Evolutionary conservation across 1,140 invertebrate species (phyloP), one percentile per base, ranked within the genome.

Genomic region (Brachystomella parvula): DNA sequence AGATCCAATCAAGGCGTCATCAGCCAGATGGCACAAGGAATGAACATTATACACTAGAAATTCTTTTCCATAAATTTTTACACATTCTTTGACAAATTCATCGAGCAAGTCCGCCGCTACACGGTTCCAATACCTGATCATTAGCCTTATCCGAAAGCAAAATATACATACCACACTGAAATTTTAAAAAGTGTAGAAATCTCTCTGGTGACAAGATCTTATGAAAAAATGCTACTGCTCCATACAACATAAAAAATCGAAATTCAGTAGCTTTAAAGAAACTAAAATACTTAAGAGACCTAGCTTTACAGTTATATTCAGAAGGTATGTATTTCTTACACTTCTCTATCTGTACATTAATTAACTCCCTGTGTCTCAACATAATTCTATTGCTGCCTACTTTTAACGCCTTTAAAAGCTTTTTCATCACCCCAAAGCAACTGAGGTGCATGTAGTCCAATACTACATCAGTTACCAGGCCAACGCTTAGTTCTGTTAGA

Each of bases 211-310:
- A 19, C 24, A 62, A 31, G 21, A 35, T 29, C 15, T 44, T 62
- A 2, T 28, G 3, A n/a, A 62, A 29, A 3, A 62, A 6, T 15
- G 26, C 21, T 3, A 29, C 15, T 9, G 31, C 60, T 12, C 31
- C 39, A 26, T 62, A 62, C 21, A 62, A 24, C 19, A 62, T n/a
- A 62, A 62, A 62, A 39, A 44, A 47, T n/a, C 60, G 12, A 62
- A 62, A 62, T 33, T 62, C 60, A 6, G 35, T 44, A 12, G 60
- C 60, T 62, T 62, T 62, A 24, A 62, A 62, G 26, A 9, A 24
- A 39, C 26, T 26, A 9, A 62, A 24, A 24, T 39, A 6, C 21
- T 62, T 62, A n/a, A 62, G 28, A 21, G 15, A 6, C 3, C 60
- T 12, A n/a, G 60, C 17, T 28, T 62, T 62, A 3, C 60, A 6